Conservation (phyloP, 2,797 vertebrate genomes). For the Lindbergichthys nudifrons region DNA sequence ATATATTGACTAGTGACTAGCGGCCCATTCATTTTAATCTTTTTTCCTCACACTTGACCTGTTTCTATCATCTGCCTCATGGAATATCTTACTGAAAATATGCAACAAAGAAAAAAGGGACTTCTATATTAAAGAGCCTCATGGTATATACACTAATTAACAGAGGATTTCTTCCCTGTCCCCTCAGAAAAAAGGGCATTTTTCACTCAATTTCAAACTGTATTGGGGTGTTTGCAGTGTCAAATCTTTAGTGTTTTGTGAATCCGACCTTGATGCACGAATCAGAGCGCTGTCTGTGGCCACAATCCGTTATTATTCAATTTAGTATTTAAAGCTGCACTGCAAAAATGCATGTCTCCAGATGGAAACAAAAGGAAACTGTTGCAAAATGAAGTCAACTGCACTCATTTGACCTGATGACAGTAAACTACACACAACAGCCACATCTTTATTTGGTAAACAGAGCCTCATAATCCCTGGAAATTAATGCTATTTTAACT, state of each 20-base stretch:
- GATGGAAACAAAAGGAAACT: background rate
- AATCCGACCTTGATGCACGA: too few species aligned
- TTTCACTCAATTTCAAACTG: too few species aligned
- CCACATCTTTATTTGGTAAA: background rate
- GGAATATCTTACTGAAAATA: background rate
- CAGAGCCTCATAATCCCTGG: background rate
- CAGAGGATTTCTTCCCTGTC: too few species aligned
- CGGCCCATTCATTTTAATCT: too few species aligned
- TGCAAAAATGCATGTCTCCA: background rate
- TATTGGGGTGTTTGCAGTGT: too few species aligned
- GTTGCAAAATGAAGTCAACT: background rate
- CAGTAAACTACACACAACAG: background rate
- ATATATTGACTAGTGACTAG: too few species aligned
- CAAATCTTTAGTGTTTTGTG: too few species aligned
- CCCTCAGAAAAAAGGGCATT: too few species aligned
- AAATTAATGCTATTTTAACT: too few species aligned
- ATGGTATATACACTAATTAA: too few species aligned
- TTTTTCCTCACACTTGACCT: background rate
- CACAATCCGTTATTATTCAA: too few species aligned
- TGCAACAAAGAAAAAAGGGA: background rate
- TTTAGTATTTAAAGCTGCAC: background rate
- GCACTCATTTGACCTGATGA: constrained; percentile 3
- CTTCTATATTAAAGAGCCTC: background rate
- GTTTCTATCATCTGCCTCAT: background rate
- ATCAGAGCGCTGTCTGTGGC: too few species aligned